Percentiles rank a stretch among this genome's conserved stretches.
These are phyloP conservation scores for Mastomys coucha DNA, from an alignment of 2,113 vertebrate species.

Conservation along the genomic window DNA sequence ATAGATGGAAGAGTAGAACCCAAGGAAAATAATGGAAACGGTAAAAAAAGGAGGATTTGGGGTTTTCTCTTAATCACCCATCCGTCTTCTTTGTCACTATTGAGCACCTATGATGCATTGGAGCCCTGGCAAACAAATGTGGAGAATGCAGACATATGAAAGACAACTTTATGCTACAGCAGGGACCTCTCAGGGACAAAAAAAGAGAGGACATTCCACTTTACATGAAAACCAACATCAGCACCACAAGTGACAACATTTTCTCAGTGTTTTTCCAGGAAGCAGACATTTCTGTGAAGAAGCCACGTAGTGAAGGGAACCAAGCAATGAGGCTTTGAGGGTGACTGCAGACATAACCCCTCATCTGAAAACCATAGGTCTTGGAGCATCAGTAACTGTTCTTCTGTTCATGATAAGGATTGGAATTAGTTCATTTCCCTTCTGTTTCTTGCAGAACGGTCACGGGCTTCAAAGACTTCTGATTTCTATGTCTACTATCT, in stretches of 20 bases:
- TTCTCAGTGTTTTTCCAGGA: background rate
- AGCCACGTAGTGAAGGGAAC: background rate
- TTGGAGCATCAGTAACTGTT: background rate
- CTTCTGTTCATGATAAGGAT: background rate
- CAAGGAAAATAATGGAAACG: background rate
- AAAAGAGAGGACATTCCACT: constrained; percentile 11
- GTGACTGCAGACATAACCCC: background rate
- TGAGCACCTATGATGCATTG: background rate
- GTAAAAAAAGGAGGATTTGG: background rate
- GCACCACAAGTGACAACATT: background rate
- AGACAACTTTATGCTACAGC: background rate
- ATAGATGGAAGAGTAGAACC: background rate
- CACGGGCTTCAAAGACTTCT: background rate
- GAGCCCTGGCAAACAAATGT: background rate
- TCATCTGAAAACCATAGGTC: background rate
- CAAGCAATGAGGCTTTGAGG: background rate
- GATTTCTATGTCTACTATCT: background rate
- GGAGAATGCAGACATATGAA: background rate
- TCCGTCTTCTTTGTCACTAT: constrained; percentile 46
- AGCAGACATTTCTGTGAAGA: constrained; percentile 10
- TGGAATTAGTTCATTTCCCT: constrained; percentile 19
- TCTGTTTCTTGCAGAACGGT: constrained; percentile 6
- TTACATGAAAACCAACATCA: background rate
- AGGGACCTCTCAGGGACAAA: background rate
- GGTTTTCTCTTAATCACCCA: constrained; percentile 12